Conservation (phyloP, 2,113 vertebrate genomes). For the Aspidoscelis tigris region DNA sequence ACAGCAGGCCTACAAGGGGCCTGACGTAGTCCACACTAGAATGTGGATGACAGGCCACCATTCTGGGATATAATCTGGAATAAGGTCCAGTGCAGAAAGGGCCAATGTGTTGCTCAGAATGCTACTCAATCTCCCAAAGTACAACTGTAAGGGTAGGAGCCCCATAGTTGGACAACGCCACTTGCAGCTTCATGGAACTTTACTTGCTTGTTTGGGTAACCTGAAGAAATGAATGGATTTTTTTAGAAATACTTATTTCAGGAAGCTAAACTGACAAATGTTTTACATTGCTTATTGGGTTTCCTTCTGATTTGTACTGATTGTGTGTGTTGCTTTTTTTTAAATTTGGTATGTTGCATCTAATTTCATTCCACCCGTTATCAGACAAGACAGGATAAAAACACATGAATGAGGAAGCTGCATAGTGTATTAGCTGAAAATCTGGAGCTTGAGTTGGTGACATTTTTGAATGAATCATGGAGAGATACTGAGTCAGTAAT, state of each 20-base stretch:
- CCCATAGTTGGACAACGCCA: not conserved
- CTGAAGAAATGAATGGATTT: too few relatives aligned
- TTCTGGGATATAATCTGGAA: too few relatives aligned
- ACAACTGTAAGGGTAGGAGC: not conserved
- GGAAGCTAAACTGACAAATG: not conserved
- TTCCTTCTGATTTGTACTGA: not conserved
- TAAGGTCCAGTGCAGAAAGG: too few relatives aligned
- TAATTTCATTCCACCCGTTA: not conserved
- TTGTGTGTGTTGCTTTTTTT: not conserved
- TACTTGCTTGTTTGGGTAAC: not conserved
- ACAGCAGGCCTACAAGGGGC: too few relatives aligned
- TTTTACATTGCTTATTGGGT: not conserved
- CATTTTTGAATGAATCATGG: conserved; percentile 1
- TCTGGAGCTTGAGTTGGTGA: conserved; percentile 51
- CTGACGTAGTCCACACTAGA: too few relatives aligned
- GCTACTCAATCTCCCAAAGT: not conserved
- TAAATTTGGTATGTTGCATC: not conserved
- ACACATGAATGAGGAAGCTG: conserved; percentile 33
- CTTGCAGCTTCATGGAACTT: not conserved
- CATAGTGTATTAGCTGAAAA: conserved; percentile 65
- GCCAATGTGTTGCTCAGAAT: not conserved
- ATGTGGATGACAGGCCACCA: too few relatives aligned
- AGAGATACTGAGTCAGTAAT: not conserved
- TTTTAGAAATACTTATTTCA: not conserved
- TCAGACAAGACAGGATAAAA: not conserved